Base-by-base conservation (phyloP, 2,888 invertebrate genomes). In the Temnothorax rugatulus region DNA sequence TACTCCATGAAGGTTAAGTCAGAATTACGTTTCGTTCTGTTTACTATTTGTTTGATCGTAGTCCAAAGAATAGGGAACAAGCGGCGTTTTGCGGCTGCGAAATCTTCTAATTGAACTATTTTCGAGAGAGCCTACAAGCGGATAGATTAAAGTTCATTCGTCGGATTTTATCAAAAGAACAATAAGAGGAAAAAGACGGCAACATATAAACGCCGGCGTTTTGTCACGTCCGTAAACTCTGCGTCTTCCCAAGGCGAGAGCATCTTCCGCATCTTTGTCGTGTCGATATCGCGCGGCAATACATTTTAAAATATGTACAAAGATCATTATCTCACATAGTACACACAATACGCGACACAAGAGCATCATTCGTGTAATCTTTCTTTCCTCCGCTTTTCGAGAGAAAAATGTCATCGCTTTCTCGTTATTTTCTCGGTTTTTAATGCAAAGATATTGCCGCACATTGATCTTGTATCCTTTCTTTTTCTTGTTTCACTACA, bases 181-280 rank as follows among this genome's bases (percentile, higher is more conserved):
- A 41, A 11, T 3, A 21, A 57, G 57, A 15, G 11, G 21, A 34
- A 21, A 57, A 21, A n/a, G 13, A 50, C 44, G 50, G 83, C 63
- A 84, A 4, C 7, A 68, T 34, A 63, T 71, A 84, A 88, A 89
- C 76, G 82, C 85, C 87, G 86, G 85, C 87, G 85, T 89, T 90
- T 90, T 86, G 86, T 89, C 86, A 87, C 86, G 86, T 88, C 87
- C 88, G 86, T 89, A 82, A 85, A 89, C 85, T 66, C 89, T 86
- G 79, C 88, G 83, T 89, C 86, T 89, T 86, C 86, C 82, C 63
- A 38, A n/a, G 85, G 29, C 82, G 85, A 69, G 77, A 83, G 75
- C 83, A 86, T 73, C 21, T 73, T 73, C 38, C 25, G 71, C 54
- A 54, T 73, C 57, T 41, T 57, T 13, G 41, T 38, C 38, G 83